phyloP scores from a whole-genome alignment of 2,888 invertebrate species.

The Hemithea aestivaria region DNA sequence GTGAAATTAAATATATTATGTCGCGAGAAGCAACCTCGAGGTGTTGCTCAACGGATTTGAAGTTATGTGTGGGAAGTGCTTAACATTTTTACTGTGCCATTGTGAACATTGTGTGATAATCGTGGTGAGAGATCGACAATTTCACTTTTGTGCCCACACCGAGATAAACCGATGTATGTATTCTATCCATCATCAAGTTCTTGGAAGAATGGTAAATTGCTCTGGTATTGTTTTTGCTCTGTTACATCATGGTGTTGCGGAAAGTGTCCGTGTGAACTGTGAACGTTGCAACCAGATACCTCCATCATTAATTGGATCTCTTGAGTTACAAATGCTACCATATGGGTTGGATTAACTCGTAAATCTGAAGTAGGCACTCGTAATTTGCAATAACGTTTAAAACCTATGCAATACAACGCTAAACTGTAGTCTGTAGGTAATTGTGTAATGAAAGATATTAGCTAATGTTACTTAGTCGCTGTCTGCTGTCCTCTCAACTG shows the following conservation, averaged over 20 bases:
- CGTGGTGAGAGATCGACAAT: slow-evolving; percentile 58
- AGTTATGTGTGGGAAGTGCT: slow-evolving; percentile 56
- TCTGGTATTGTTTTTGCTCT: slow-evolving; percentile 15
- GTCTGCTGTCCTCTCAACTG: no score
- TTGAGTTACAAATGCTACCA: slow-evolving; percentile 11
- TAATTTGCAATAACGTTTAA: no score
- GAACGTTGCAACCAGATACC: slow-evolving; percentile 15
- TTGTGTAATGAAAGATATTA: no score
- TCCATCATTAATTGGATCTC: slow-evolving; percentile 6
- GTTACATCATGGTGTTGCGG: slow-evolving; percentile 15
- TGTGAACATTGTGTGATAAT: slow-evolving; percentile 54
- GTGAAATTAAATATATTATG: slow-evolving; percentile 50
- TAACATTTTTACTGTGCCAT: slow-evolving; percentile 44
- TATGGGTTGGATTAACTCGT: slow-evolving; percentile 1
- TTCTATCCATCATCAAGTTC: slow-evolving; percentile 20
- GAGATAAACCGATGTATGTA: slow-evolving; percentile 35
- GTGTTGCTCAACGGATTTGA: slow-evolving; percentile 49
- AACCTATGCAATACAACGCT: no score
- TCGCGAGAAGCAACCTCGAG: slow-evolving; percentile 39
- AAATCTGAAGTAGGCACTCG: not conserved
- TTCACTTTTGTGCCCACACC: slow-evolving; percentile 59
- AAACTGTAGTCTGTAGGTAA: no score
- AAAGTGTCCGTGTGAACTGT: slow-evolving; percentile 17
- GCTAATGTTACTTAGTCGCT: no score
- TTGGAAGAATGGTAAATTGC: slow-evolving; percentile 20